Evolutionary conservation across 1,140 invertebrate species (phyloP).

Genomic region (fruit fly (Drosophila melanogaster)): DNA sequence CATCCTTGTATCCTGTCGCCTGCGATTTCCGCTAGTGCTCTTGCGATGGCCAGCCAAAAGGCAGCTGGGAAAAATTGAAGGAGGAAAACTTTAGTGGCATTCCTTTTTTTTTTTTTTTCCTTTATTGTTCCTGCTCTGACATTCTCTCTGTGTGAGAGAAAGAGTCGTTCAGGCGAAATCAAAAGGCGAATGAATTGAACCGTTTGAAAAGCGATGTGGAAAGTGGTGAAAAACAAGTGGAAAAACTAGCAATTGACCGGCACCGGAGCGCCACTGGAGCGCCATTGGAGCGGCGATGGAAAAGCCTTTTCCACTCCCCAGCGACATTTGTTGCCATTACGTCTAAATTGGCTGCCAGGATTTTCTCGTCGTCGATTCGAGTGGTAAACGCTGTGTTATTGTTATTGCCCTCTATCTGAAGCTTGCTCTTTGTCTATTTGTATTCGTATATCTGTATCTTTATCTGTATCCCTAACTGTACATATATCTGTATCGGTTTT

Average conservation of each 20-base stretch:
- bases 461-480: neutral
- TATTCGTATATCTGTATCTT: neutral
- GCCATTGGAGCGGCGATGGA: neutral
- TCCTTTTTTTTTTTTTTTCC: neutral
- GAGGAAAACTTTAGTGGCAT: constrained; percentile 10
- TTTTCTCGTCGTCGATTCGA: constrained; percentile 65
- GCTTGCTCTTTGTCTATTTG: constrained; percentile 1
- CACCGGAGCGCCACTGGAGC: neutral
- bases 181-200: constrained; percentile 44
- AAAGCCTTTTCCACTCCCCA: constrained; percentile 31
- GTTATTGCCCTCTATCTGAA: constrained; percentile 56
- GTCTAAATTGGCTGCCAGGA: constrained; percentile 75
- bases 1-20: constrained; percentile 31
- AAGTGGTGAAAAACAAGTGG: constrained; percentile 54
- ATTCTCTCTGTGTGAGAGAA: constrained; percentile 13
- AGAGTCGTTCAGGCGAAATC: constrained; percentile 35
- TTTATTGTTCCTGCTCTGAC: neutral
- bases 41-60: constrained; percentile 1
- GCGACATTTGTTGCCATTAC: constrained; percentile 79
- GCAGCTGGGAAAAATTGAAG: constrained; percentile 17
- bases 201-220: constrained; percentile 25
- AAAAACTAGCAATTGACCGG: constrained; percentile 52
- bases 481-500: neutral
- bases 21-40: constrained; percentile 19
- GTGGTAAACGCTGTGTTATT: constrained; percentile 80